These are phyloP conservation scores for Tinamus guttatus DNA, from an alignment of 2,113 vertebrate genomes.

Conservation along the genomic window DNA sequence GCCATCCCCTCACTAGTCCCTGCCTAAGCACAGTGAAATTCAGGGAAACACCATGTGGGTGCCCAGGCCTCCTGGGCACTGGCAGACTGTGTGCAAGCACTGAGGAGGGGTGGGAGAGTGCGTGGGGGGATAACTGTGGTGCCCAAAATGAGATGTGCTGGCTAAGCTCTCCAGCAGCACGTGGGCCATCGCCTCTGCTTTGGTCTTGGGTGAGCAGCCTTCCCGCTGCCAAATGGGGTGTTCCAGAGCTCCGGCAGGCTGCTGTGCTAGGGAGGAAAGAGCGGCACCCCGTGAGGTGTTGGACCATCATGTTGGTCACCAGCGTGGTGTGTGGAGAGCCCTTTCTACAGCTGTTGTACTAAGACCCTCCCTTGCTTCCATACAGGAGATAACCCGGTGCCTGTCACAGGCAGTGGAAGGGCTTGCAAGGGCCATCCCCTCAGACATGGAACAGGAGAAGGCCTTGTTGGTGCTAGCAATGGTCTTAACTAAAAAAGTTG, in stretches of 20 bases:
- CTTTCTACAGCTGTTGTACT: not conserved
- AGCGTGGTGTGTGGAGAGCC: not conserved
- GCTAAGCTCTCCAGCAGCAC: not conserved
- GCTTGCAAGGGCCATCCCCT: slow-evolving; percentile 14
- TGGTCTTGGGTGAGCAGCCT: not conserved
- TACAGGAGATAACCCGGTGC: slow-evolving; percentile 72
- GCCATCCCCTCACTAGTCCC: not conserved
- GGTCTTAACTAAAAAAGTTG: slow-evolving; percentile 84
- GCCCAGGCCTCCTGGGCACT: not conserved
- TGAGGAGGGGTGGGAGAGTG: not conserved
- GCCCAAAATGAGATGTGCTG: not conserved
- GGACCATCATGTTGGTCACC: not conserved
- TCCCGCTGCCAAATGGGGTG: not conserved
- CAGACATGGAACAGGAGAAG: slow-evolving; percentile 78
- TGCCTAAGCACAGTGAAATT: too few species aligned
- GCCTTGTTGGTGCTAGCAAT: slow-evolving; percentile 81
- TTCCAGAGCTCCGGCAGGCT: not conserved
- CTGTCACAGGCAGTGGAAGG: slow-evolving; percentile 71
- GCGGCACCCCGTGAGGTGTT: not conserved
- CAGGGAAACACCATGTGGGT: not conserved
- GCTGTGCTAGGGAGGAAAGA: not conserved
- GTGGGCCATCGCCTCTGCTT: not conserved
- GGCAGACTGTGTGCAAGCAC: not conserved
- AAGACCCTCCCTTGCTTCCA: not conserved
- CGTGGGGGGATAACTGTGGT: not conserved